Conservation (phyloP, 2,113 vertebrate genomes). For the Steatornis caripensis region DNA sequence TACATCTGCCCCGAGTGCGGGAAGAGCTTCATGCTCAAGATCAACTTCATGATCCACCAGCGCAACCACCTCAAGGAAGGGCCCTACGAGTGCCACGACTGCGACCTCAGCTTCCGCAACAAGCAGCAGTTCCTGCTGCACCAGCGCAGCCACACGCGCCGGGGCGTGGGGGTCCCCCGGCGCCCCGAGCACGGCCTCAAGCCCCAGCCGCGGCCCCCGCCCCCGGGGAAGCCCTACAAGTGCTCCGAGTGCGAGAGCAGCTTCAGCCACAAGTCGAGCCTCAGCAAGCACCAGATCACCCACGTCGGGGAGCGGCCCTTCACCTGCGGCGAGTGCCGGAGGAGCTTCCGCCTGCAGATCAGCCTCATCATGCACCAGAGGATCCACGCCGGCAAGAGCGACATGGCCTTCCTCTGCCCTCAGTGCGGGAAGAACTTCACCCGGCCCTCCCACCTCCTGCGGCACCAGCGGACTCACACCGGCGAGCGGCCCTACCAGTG, state of each 20-base stretch:
- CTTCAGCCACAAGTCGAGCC: constrained; percentile 81
- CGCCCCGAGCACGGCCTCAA: constrained; percentile 67
- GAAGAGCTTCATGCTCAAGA: constrained; percentile 79
- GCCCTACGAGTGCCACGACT: constrained; percentile 75
- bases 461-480: constrained; percentile 81
- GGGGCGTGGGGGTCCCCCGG: constrained; percentile 62
- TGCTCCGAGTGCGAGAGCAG: constrained; percentile 80
- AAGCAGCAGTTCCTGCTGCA: constrained; percentile 80
- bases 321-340: constrained; percentile 76
- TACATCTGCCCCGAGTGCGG: constrained; percentile 79
- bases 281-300: constrained; percentile 80
- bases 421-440: constrained; percentile 81
- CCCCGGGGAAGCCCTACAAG: constrained; percentile 74
- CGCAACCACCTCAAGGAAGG: constrained; percentile 80
- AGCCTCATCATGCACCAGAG: constrained; percentile 81
- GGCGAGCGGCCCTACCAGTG: constrained; percentile 78
- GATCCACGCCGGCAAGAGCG: constrained; percentile 76
- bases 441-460: constrained; percentile 76
- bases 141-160: constrained; percentile 76
- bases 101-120: constrained; percentile 78
- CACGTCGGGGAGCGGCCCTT: constrained; percentile 77
- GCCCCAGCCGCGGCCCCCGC: background rate
- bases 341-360: constrained; percentile 81
- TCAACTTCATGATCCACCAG: constrained; percentile 81
- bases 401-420: constrained; percentile 79